A percentile compares a stretch with the other conserved stretches of the same genome.
Evolutionary conservation across 2,888 invertebrate genomes (phyloP).

Genomic region (Neria commutata): DNA sequence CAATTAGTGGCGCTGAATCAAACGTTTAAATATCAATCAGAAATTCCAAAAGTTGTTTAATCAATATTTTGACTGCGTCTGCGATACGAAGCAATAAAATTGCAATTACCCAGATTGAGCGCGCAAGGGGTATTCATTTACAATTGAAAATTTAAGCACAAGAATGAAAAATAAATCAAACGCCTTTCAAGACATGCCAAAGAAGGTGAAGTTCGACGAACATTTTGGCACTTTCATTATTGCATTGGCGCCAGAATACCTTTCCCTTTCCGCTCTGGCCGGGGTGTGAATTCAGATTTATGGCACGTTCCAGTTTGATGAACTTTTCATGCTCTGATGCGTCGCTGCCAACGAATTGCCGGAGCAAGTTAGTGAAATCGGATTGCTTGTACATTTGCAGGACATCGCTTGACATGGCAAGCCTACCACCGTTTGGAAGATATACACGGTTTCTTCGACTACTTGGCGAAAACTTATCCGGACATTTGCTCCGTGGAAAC

Average conservation of each 20-base stretch:
- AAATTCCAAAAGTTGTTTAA: slow-evolving; percentile 17
- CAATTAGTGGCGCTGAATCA: not conserved
- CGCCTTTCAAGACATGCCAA: not conserved
- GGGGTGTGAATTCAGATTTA: not conserved
- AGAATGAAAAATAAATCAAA: not conserved
- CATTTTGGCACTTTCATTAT: slow-evolving; percentile 15
- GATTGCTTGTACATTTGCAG: slow-evolving; percentile 36
- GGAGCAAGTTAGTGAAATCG: not conserved
- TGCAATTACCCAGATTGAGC: slow-evolving; percentile 10
- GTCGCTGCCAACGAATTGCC: not conserved
- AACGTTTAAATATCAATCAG: not conserved
- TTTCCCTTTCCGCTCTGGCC: slow-evolving; percentile 7
- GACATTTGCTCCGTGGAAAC: slow-evolving; percentile 73
- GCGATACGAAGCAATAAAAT: not conserved
- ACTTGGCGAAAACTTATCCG: slow-evolving; percentile 74
- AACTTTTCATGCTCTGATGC: slow-evolving; percentile 22
- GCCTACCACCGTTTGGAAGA: slow-evolving; percentile 75
- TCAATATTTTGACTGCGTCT: slow-evolving; percentile 12
- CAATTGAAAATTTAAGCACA: not conserved
- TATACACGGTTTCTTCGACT: slow-evolving; percentile 75
- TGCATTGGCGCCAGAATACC: slow-evolving; percentile 3
- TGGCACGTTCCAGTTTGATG: slow-evolving; percentile 33
- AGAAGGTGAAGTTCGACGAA: not conserved
- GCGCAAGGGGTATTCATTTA: no score
- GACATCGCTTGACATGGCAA: slow-evolving; percentile 73